Conservation (phyloP, 2,888 invertebrate genomes). For the Eilema caniola region DNA sequence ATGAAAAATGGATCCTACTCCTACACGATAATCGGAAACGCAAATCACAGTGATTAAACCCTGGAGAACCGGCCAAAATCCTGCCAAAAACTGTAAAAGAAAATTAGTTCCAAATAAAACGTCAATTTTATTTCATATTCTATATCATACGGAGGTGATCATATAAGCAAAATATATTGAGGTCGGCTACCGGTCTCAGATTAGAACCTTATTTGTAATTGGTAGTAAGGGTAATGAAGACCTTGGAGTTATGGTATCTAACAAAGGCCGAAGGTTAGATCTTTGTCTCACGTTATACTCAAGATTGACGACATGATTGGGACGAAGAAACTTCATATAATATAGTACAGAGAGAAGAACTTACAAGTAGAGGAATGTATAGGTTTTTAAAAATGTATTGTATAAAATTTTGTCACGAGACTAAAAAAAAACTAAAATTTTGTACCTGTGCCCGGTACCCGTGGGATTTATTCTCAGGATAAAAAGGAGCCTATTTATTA, state of each 20-base stretch:
- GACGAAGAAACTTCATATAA: neutral
- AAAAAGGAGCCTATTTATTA: too few relatives aligned
- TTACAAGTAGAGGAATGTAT: too few relatives aligned
- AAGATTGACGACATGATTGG: neutral
- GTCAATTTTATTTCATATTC: constrained; percentile 11
- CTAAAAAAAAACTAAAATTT: too few relatives aligned
- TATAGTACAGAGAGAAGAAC: neutral
- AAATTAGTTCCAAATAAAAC: neutral
- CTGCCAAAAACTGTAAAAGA: too few relatives aligned
- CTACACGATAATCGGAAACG: too few relatives aligned
- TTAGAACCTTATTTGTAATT: constrained; percentile 25
- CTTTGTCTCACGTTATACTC: constrained; percentile 2
- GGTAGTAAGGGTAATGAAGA: constrained; percentile 25
- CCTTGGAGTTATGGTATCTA: constrained; percentile 2
- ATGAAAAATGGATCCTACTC: too few relatives aligned
- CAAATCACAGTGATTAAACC: too few relatives aligned
- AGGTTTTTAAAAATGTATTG: too few relatives aligned
- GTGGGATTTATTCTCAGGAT: too few relatives aligned
- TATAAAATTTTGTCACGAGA: too few relatives aligned
- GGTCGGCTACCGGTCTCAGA: constrained; percentile 11
- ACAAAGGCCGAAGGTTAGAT: neutral
- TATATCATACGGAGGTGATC: neutral
- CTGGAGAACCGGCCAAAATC: too few relatives aligned
- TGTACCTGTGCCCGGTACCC: too few relatives aligned
- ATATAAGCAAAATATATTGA: constrained; percentile 16